phyloP scores from a whole-genome alignment of 2,113 vertebrate genomes.

The Machaerirhynchus nigripectus region DNA sequence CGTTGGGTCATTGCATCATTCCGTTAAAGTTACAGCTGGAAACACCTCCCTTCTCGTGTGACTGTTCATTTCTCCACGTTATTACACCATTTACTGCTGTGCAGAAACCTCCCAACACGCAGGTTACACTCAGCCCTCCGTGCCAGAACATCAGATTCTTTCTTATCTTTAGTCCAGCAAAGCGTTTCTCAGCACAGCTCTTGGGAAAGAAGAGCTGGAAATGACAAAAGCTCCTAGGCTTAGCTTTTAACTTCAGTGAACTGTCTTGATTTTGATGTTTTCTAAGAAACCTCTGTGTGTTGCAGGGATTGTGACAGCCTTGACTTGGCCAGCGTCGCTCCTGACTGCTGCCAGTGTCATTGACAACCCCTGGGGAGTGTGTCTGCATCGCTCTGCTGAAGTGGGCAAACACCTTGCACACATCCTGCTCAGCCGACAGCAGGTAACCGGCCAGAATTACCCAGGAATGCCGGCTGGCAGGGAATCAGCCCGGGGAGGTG shows the following conservation, averaged over 20 bases:
- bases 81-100: background rate
- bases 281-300: background rate
- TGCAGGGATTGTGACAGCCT: conserved; percentile 88
- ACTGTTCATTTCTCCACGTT: background rate
- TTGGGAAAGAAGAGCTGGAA: conserved; percentile 30
- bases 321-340: conserved; percentile 90
- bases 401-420: conserved; percentile 95
- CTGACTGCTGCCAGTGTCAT: conserved; percentile 88
- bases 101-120: background rate
- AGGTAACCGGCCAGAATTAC: conserved; percentile 71
- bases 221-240: background rate
- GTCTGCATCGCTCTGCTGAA: conserved; percentile 89
- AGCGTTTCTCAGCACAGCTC: background rate
- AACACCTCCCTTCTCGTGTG: background rate
- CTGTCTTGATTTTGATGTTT: background rate
- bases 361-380: conserved; percentile 96
- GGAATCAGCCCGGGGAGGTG: background rate
- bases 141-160: background rate
- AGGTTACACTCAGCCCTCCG: background rate
- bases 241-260: background rate
- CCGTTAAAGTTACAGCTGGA: background rate
- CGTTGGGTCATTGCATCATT: background rate
- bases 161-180: conserved; percentile 19
- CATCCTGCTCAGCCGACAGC: conserved; percentile 86
- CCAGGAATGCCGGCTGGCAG: background rate